Conservation (phyloP, 2,113 vertebrate species). For the Oceanites oceanicus region DNA sequence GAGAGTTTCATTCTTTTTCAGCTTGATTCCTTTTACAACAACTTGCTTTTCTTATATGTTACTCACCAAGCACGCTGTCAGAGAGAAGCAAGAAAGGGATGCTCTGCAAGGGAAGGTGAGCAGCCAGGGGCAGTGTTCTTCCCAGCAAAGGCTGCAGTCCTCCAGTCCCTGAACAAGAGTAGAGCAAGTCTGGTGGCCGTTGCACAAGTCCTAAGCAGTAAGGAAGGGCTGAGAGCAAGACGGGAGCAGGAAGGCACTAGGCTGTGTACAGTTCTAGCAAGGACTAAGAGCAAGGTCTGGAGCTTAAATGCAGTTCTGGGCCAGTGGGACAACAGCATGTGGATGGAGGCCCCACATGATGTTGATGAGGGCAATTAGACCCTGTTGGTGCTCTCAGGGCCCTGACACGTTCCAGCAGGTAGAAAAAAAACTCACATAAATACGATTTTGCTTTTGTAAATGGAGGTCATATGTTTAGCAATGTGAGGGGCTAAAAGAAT, state of each 20-base stretch:
- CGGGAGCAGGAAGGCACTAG: background rate
- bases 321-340: rapidly evolving
- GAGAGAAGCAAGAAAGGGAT: background rate
- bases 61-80: background rate
- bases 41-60: background rate
- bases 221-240: background rate
- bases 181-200: background rate
- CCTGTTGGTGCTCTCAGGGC: background rate
- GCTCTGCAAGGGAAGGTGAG: background rate
- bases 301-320: background rate
- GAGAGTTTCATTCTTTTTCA: background rate
- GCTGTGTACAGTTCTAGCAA: background rate
- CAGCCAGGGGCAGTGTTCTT: background rate
- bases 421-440: background rate
- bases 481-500: background rate
- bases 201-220: background rate
- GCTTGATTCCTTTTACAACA: background rate
- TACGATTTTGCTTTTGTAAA: background rate
- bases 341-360: no score
- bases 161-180: background rate
- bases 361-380: background rate
- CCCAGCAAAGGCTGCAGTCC: background rate
- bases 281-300: background rate
- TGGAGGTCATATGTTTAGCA: background rate
- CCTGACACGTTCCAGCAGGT: background rate